Base-by-base conservation (phyloP, 1,140 invertebrate species). In the Diabrotica virgifera region DNA sequence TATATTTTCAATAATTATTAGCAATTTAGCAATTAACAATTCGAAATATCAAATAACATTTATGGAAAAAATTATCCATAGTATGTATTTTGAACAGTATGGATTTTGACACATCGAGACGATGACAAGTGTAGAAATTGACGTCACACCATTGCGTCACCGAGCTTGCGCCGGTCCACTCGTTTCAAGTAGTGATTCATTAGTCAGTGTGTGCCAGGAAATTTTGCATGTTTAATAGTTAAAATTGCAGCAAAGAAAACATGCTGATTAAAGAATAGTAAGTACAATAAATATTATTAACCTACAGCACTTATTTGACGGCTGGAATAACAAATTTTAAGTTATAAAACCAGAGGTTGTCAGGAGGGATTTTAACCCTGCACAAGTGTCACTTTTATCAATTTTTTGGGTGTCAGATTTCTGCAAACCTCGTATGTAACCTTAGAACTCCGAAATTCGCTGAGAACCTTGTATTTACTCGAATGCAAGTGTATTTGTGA, bases 181-280 rank as follows among this genome's bases (percentile, higher is more conserved):
- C 53, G 51, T 65, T 64, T 56, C 10, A 65, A 64, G 63, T 68
- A 66, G 67, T 67, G 70, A 71, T 70, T 68, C 65, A 70, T 64
- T 65, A 68, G 61, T 59, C 59, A 67, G 57, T 67, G 67, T 64
- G 65, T 67, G 64, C 55, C 46, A 62, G 66, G 64, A 54, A 65
- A 63, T 63, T 59, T 75, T 66, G 70, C 68, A 75, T 76, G 74
- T 75, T 69, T 66, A 72, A 63, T 70, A 71, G 67, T 65, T 70
- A 63, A 66, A 70, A 64, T 64, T 67, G 71, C 50, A 65, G 61
- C 24, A 57, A 62, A 66, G 63, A 66, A 67, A 76, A 72, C 24
- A 78, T 78, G 77, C 70, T 78, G 70, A 77, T 78, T 65, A 77
- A 78, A 72, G 77, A 78, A 77, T 78, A 68, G 77, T 78, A 69